Evolutionary conservation across 2,113 vertebrate genomes (phyloP).

Genomic region (Penelope pileata): DNA sequence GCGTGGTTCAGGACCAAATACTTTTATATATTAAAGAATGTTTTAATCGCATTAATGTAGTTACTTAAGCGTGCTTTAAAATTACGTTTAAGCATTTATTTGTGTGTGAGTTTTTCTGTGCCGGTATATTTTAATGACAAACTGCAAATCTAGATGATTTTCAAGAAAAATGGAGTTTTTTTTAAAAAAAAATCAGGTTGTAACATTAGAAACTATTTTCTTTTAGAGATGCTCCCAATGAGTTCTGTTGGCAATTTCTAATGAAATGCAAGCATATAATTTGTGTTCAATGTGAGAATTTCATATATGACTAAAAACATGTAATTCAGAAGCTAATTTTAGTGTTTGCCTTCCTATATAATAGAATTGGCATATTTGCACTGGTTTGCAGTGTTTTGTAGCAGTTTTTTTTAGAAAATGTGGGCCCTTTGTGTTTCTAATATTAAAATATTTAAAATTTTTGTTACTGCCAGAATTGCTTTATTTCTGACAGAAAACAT

Average conservation of each 20-base stretch:
- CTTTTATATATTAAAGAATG: background rate
- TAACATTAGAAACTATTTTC: background rate
- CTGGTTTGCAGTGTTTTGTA: background rate
- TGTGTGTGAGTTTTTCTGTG: background rate
- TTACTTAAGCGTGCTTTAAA: background rate
- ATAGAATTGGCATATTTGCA: background rate
- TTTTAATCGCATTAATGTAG: background rate
- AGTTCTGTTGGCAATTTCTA: background rate
- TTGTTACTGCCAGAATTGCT: background rate
- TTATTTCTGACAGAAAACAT: background rate
- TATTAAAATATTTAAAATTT: background rate
- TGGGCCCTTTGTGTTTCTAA: background rate
- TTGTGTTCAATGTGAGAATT: background rate
- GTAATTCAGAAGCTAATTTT: background rate
- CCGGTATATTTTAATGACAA: background rate
- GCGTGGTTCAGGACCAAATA: background rate
- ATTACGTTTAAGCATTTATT: background rate
- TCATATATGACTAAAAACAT: background rate
- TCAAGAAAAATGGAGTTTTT: background rate
- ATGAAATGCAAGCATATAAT: background rate
- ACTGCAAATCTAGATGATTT: background rate
- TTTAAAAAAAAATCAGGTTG: background rate
- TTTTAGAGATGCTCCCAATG: fast-evolving
- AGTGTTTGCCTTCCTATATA: background rate
- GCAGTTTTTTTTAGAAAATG: fast-evolving